These are phyloP conservation scores for Malthinus seriepunctatus DNA, from an alignment of 2,888 invertebrate genomes.

Conservation along the genomic window DNA sequence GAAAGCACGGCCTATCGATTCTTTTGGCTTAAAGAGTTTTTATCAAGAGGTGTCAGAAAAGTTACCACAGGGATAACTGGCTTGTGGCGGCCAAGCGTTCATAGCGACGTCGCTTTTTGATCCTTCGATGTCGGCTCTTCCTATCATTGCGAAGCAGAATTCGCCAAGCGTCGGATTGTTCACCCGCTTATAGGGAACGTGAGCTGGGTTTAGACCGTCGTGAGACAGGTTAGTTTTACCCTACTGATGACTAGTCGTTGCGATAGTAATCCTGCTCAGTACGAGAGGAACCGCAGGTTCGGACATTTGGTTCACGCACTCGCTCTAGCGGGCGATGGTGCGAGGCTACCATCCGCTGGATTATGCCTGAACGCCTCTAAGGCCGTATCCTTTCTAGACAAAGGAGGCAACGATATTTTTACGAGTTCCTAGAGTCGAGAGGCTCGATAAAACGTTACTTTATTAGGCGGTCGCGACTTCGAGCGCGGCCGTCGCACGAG, in stretches of 20 bases:
- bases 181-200: slow-evolving; percentile 41
- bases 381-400: slow-evolving; percentile 65
- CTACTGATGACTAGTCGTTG: slow-evolving; percentile 51
- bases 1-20: slow-evolving; percentile 32
- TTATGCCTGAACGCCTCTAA: slow-evolving; percentile 55
- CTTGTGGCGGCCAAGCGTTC: slow-evolving; percentile 60
- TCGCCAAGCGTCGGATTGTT: slow-evolving; percentile 74
- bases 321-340: slow-evolving; percentile 50
- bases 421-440: slow-evolving; percentile 45
- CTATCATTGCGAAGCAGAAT: slow-evolving; percentile 75
- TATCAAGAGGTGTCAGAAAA: slow-evolving; percentile 72
- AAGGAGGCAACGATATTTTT: slow-evolving; percentile 53
- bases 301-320: slow-evolving; percentile 57
- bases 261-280: slow-evolving; percentile 55
- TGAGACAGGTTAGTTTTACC: slow-evolving; percentile 61
- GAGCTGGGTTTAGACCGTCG: slow-evolving; percentile 36
- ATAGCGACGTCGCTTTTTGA: slow-evolving; percentile 71
- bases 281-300: slow-evolving; percentile 58
- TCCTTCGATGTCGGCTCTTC: slow-evolving; percentile 76
- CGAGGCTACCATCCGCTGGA: slow-evolving; percentile 52
- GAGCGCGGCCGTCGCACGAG: slow-evolving; percentile 49
- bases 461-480: slow-evolving; percentile 47
- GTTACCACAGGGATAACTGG: slow-evolving; percentile 64
- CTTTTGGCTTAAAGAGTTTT: slow-evolving; percentile 32
- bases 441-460: slow-evolving; percentile 51